Percentiles rank a stretch among this genome's conserved stretches.
Evolutionary conservation across 1,140 invertebrate species (phyloP).

Genomic region (Nomia melanderi): DNA sequence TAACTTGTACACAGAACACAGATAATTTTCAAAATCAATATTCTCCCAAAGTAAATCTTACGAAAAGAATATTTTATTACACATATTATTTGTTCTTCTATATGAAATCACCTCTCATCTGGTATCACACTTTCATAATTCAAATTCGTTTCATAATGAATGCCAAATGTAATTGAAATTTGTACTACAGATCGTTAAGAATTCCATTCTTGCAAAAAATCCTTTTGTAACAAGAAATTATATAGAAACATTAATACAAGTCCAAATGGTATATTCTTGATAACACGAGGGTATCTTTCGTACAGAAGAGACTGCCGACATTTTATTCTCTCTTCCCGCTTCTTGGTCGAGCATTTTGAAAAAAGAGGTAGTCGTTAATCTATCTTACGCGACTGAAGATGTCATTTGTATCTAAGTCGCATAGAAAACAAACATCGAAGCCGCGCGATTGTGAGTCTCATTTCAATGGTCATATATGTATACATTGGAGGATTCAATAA

Average conservation of each 20-base stretch:
- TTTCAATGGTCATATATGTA: constrained; percentile 67
- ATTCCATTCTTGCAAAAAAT: too few species aligned
- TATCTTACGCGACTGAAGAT: constrained; percentile 27
- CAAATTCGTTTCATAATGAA: too few species aligned
- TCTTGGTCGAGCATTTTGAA: constrained; percentile 4
- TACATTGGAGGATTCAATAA: constrained; percentile 45
- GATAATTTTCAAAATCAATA: too few species aligned
- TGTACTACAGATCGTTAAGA: too few species aligned
- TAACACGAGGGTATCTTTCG: constrained; percentile 7
- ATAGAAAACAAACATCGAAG: constrained; percentile 64
- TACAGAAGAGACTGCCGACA: constrained; percentile 43
- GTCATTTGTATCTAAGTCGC: constrained; percentile 45
- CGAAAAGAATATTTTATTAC: too few species aligned
- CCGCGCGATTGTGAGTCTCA: constrained; percentile 46
- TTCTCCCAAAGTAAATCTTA: too few species aligned
- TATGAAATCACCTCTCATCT: too few species aligned
- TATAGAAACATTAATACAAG: neutral
- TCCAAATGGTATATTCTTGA: neutral
- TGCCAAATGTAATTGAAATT: too few species aligned
- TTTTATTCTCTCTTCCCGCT: constrained; percentile 2
- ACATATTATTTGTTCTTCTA: too few species aligned
- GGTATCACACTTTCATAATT: too few species aligned
- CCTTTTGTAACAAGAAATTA: too few species aligned
- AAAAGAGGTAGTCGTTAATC: constrained; percentile 53
- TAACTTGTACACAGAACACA: too few species aligned